Base-by-base conservation (phyloP, 2,113 vertebrate genomes). In the Megaptera novaeangliae region DNA sequence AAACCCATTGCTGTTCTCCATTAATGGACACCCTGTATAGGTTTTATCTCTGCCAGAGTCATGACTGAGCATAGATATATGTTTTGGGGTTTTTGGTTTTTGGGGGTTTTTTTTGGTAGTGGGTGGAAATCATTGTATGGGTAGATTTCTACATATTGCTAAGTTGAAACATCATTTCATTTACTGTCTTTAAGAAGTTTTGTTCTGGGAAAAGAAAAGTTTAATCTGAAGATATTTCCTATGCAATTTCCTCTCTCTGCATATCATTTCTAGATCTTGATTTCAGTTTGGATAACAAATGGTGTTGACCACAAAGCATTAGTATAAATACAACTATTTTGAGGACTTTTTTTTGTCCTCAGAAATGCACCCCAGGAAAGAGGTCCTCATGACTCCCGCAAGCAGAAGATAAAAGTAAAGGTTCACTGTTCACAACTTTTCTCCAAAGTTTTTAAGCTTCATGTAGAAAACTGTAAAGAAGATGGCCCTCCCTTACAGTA, bases 341-440 rank as follows among this genome's bases (percentile, higher is more conserved):
- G 52, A 88, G 97, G 89, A 80, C 77, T 27, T 89, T 3, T 85
- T 77, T 95, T 59, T 88, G 31, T 44, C 88, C 80, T 95, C 83
- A 92, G 82, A 92, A 95, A 61, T 3, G 74, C 20, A 52, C 90
- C 91, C 93, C 86, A 27, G 93, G 86, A 55, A 27, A 89, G 86
- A 55, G 82, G 80, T 88, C 94, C 83, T 94, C 89, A 25, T 49
- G 75, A 93, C 92, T 89, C 84, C 85, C 77, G 63, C 93, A 85
- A 95, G 91, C 69, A 81, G 86, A 92, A 89, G 93, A 96, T 91
- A 90, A 98, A 98, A 97, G 97, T 89, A 97, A 97, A 96, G 88
- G 95, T 97, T 87, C 91, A 92, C 81, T 95, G 97, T 44, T 89
- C 95, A 97, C 91, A 91, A 23, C 93, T 95, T 95, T 96, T 91